These are phyloP conservation scores for Cromileptes altivelis DNA, from an alignment of 2,113 vertebrate species.

Conservation along the genomic window DNA sequence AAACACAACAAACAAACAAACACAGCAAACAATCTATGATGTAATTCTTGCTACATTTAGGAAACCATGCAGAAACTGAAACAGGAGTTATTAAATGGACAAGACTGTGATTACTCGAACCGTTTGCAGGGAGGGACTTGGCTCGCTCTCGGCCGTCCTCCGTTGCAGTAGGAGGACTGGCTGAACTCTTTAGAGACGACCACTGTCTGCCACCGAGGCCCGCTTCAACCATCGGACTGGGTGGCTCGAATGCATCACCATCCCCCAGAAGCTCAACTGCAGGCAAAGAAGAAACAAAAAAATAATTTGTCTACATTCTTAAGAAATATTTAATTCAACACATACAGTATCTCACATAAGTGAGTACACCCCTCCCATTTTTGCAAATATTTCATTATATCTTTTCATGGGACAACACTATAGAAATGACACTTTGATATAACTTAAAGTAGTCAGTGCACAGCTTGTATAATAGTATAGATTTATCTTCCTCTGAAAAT, in stretches of 20 bases:
- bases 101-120: slow-evolving; percentile 72
- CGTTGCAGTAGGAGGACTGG: slow-evolving; percentile 76
- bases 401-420: too few relatives aligned
- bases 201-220: slow-evolving; percentile 68
- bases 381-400: too few relatives aligned
- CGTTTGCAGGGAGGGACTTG: slow-evolving; percentile 86
- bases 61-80: not conserved
- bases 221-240: slow-evolving; percentile 52
- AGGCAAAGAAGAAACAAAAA: not conserved
- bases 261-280: slow-evolving; percentile 83
- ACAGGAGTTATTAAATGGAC: not conserved
- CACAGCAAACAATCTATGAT: not conserved
- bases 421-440: too few relatives aligned
- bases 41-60: not conserved
- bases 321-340: not conserved
- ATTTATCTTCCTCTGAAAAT: too few relatives aligned
- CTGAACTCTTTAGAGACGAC: slow-evolving; percentile 82
- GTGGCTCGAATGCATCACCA: slow-evolving; percentile 81
- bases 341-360: not conserved
- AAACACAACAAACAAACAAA: not conserved
- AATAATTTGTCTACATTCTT: not conserved
- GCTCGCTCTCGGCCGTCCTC: slow-evolving; percentile 82
- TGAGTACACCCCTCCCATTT: too few relatives aligned
- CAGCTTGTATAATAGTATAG: too few relatives aligned
- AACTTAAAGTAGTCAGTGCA: too few relatives aligned